phyloP scores from a whole-genome alignment of 2,797 vertebrate species.

The Psittacula echo region DNA sequence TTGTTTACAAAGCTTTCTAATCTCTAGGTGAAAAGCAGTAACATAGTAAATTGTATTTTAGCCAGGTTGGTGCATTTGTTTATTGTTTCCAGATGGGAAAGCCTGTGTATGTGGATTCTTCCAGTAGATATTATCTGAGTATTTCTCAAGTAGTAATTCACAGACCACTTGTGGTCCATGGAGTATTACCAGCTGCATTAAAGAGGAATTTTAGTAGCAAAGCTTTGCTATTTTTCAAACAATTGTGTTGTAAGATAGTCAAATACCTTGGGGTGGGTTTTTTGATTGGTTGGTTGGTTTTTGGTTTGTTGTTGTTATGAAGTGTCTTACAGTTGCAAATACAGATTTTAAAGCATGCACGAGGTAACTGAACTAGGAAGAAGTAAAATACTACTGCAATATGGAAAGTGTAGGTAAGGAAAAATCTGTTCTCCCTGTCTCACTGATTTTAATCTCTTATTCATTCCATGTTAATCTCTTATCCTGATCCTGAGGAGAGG shows the following conservation, averaged over 20 bases:
- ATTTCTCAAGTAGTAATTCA: neutral
- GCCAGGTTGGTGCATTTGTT: neutral
- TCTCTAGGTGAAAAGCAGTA: constrained; percentile 16
- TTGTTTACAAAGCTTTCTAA: neutral
- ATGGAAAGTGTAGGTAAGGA: neutral
- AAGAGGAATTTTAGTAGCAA: neutral
- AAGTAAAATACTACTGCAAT: neutral
- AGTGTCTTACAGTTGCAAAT: neutral
- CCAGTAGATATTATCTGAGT: neutral
- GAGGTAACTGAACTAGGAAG: neutral
- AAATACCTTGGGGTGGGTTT: neutral
- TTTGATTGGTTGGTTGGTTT: neutral
- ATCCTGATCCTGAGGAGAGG: neutral
- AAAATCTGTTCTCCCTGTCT: neutral
- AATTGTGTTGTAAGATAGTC: neutral
- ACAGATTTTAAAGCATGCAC: neutral
- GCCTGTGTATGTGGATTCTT: neutral
- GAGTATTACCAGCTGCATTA: neutral
- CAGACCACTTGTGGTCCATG: neutral
- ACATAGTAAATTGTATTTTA: neutral
- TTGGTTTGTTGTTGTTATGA: neutral
- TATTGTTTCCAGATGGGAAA: neutral
- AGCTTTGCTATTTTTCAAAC: neutral
- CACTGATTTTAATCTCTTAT: neutral
- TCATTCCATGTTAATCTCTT: neutral